phyloP scores from a whole-genome alignment of 2,888 invertebrate genomes.

The Yponomeuta sedellus region DNA sequence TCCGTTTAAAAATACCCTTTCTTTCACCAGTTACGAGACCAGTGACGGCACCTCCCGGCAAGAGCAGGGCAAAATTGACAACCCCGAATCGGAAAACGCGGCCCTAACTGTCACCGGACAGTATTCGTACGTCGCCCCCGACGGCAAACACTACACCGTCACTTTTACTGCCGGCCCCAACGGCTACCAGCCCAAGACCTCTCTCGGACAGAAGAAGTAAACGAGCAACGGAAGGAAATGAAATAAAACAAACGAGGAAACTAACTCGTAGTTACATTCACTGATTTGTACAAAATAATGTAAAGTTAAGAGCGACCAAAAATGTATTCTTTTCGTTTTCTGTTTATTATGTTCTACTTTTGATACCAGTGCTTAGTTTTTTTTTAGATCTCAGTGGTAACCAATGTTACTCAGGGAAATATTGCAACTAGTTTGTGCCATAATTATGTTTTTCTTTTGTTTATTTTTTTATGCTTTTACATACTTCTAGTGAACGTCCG shows the following conservation, averaged over 20 bases:
- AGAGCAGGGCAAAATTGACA: conserved; percentile 80
- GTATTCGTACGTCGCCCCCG: conserved; percentile 79
- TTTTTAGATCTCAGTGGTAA: neutral
- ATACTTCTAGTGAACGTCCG: conserved; percentile 20
- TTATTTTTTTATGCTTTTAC: conserved; percentile 24
- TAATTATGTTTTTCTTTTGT: conserved; percentile 49
- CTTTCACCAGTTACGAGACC: conserved; percentile 74
- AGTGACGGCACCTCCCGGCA: conserved; percentile 80
- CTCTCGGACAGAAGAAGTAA: conserved; percentile 63
- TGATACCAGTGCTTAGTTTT: too few relatives aligned
- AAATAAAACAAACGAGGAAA: neutral
- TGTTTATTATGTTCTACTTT: too few relatives aligned
- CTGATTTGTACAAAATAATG: neutral
- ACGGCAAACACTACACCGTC: conserved; percentile 80
- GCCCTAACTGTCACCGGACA: conserved; percentile 79
- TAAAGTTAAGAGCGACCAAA: neutral
- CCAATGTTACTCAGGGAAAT: neutral
- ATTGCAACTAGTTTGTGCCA: conserved; percentile 51
- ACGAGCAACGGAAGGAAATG: conserved; percentile 24
- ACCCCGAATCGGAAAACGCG: conserved; percentile 79
- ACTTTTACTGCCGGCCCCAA: conserved; percentile 79
- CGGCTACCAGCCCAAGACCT: conserved; percentile 76
- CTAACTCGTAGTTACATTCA: neutral
- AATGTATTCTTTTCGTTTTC: conserved; percentile 16
- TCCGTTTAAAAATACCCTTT: too few relatives aligned